These are phyloP conservation scores for Capitella teleta DNA, from an alignment of 1,140 invertebrate genomes.

Conservation along the genomic window DNA sequence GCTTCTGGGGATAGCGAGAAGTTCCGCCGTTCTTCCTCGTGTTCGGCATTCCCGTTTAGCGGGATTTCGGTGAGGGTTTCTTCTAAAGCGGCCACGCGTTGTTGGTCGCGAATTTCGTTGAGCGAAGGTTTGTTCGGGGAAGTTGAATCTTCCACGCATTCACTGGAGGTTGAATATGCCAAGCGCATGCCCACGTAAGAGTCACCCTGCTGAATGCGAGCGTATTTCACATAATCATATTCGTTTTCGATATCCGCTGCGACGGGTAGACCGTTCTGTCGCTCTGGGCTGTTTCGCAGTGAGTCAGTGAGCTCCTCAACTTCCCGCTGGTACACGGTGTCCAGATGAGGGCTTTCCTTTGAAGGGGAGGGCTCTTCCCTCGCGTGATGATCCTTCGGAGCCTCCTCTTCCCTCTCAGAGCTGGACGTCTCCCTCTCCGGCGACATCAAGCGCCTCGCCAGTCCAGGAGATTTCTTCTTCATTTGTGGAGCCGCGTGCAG, in stretches of 20 bases:
- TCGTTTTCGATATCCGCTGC: conserved; percentile 29
- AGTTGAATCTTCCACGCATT: conserved; percentile 17
- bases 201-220: conserved; percentile 58
- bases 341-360: no score
- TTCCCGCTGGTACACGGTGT: background rate
- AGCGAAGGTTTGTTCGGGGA: conserved; percentile 21
- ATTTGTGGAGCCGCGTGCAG: conserved; percentile 28
- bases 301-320: background rate
- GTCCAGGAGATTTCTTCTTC: conserved; percentile 34
- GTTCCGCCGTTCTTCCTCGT: conserved; percentile 42
- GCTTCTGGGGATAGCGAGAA: conserved; percentile 87
- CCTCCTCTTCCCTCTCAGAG: conserved; percentile 2
- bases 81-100: conserved; percentile 24
- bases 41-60: conserved; percentile 24
- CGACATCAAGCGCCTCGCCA: conserved; percentile 26
- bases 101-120: conserved; percentile 16
- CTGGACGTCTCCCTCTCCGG: conserved; percentile 1
- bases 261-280: background rate
- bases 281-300: no score
- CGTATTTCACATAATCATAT: conserved; percentile 64
- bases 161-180: conserved; percentile 43
- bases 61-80: conserved; percentile 35
- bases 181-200: conserved; percentile 69
- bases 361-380: background rate
- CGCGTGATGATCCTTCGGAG: background rate